Evolutionary conservation across 2,113 vertebrate species (phyloP).

Genomic region (Saccopteryx leptura): DNA sequence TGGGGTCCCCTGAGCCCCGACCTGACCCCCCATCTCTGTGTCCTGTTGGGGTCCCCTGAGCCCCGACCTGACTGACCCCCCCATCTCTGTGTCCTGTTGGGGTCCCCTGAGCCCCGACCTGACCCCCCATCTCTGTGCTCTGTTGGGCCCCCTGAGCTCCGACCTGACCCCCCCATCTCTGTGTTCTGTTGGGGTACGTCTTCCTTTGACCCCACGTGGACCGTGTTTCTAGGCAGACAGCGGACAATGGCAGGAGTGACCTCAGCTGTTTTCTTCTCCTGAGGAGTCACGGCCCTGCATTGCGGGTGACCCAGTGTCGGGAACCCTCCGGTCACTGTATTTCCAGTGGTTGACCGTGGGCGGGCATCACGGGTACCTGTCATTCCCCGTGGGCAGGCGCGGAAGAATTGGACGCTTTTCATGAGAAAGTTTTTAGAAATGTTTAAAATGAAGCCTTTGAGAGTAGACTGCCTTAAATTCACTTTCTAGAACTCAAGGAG

Average conservation of each 20-base stretch:
- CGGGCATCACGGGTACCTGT: not conserved
- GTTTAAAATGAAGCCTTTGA: not conserved
- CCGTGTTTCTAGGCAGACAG: not conserved
- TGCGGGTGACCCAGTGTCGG: not conserved
- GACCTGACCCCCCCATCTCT: not conserved
- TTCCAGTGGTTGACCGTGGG: not conserved
- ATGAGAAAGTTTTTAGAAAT: not conserved
- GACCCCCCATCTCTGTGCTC: not conserved
- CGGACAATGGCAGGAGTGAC: not conserved
- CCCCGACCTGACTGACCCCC: too few species aligned
- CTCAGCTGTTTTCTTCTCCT: not conserved
- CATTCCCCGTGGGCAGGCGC: not conserved
- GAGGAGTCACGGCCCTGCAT: not conserved
- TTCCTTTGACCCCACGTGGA: not conserved
- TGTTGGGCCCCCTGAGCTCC: not conserved
- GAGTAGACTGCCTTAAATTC: not conserved
- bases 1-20: too few species aligned
- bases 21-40: not conserved
- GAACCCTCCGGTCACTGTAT: not conserved
- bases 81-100: too few species aligned
- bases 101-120: too few species aligned
- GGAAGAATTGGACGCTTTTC: conserved; percentile 2
- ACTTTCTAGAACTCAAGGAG: not conserved
- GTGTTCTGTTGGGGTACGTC: not conserved
- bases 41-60: too few species aligned